Conservation (phyloP, 92 coral and sea anemone genomes). For the Paramuricea clavata region DNA sequence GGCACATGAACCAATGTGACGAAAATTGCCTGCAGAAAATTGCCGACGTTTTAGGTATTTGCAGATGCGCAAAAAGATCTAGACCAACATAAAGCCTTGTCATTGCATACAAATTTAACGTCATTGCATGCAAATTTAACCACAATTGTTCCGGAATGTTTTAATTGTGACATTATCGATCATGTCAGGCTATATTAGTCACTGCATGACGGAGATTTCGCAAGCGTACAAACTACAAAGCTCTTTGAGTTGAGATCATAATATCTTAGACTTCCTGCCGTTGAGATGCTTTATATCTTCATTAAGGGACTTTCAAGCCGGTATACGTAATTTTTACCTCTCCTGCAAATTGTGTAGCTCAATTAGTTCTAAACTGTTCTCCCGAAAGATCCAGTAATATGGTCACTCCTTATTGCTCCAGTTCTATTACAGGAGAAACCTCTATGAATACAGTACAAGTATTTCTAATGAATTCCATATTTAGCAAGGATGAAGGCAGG, state of each 20-base stretch:
- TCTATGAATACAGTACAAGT: not conserved
- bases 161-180: not conserved
- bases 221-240: not conserved
- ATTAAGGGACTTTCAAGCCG: not conserved
- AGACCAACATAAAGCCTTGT: not conserved
- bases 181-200: not conserved
- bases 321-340: too few species aligned
- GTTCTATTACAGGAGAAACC: not conserved
- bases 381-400: not conserved
- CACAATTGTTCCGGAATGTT: not conserved
- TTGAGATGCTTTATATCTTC: too few species aligned
- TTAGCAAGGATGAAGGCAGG: too few species aligned
- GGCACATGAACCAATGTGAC: too few species aligned
- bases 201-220: not conserved
- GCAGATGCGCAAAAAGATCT: not conserved
- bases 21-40: too few species aligned
- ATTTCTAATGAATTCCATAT: too few species aligned
- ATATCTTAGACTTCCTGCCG: not conserved
- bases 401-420: too few species aligned
- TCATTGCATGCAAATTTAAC: not conserved
- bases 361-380: not conserved
- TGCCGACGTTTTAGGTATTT: too few species aligned
- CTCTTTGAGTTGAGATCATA: not conserved
- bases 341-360: not conserved
- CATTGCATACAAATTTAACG: not conserved